These are phyloP conservation scores for Taxidea taxus DNA, from an alignment of 2,113 vertebrate species.

Conservation along the genomic window DNA sequence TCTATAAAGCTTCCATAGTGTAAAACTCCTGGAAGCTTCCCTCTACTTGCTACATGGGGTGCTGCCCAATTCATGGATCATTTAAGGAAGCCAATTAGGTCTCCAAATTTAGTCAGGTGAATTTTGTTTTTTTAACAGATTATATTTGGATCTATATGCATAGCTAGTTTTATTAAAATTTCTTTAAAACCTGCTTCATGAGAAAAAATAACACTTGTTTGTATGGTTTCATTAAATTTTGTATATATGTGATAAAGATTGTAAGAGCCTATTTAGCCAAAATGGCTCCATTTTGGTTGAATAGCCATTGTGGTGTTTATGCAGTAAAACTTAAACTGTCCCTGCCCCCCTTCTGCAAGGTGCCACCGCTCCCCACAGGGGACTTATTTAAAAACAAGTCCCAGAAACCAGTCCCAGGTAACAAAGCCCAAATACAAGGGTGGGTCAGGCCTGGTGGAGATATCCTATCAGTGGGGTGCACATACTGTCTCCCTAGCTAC, in stretches of 20 bases:
- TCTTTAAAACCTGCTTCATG: slow-evolving; percentile 29
- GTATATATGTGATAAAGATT: slow-evolving; percentile 29
- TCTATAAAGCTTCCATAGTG: not conserved
- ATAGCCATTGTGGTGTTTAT: no score
- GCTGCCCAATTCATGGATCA: not conserved
- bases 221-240: slow-evolving; percentile 17
- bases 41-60: not conserved
- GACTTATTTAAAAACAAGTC: no score
- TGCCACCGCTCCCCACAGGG: no score
- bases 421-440: no score
- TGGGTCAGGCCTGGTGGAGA: no score
- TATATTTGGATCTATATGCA: not conserved
- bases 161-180: not conserved
- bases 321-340: no score
- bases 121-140: not conserved
- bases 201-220: not conserved
- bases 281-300: no score
- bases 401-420: no score
- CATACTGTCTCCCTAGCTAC: no score
- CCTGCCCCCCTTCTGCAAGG: no score
- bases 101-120: not conserved
- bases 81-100: not conserved
- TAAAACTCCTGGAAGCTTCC: not conserved
- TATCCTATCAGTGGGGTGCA: no score
- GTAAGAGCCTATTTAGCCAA: no score